Evolutionary conservation across 2,113 vertebrate species (phyloP).

Genomic region (Condylura cristata): DNA sequence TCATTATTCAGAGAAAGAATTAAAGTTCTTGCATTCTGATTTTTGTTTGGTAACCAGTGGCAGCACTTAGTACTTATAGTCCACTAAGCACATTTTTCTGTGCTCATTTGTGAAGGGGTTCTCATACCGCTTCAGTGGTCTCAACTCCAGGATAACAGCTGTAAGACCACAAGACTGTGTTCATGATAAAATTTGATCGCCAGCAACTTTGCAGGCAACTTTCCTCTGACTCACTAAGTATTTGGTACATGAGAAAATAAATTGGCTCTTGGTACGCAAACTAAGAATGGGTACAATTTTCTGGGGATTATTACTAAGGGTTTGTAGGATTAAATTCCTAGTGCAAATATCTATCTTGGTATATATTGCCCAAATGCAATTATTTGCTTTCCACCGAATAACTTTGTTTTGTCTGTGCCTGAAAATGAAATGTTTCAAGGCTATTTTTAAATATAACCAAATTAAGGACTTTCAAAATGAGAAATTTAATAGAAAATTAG

Average conservation of each 20-base stretch:
- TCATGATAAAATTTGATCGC: neutral
- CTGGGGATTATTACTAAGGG: slow-evolving; percentile 48
- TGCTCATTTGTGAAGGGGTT: neutral
- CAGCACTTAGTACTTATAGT: neutral
- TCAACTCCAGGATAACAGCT: neutral
- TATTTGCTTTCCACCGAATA: slow-evolving; percentile 18
- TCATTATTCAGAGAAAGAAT: neutral
- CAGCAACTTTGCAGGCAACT: neutral
- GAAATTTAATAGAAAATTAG: slow-evolving; percentile 1
- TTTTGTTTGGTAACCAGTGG: neutral
- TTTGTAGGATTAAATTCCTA: slow-evolving; percentile 53
- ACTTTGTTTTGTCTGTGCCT: slow-evolving; percentile 43
- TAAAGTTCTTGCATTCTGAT: neutral
- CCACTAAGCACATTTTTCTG: neutral
- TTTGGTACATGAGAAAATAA: slow-evolving; percentile 68
- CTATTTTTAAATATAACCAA: slow-evolving; percentile 11
- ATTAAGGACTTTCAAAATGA: neutral
- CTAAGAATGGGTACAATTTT: slow-evolving; percentile 43
- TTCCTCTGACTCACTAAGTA: slow-evolving; percentile 57
- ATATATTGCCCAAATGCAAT: slow-evolving; percentile 44
- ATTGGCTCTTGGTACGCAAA: slow-evolving; percentile 20
- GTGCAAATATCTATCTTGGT: slow-evolving; percentile 23
- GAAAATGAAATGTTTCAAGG: neutral
- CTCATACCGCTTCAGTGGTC: neutral
- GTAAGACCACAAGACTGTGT: neutral